Percentiles rank a stretch among this genome's conserved stretches.
These are phyloP conservation scores for Cisticola juncidis DNA, from an alignment of 2,113 vertebrate genomes.

Conservation along the genomic window DNA sequence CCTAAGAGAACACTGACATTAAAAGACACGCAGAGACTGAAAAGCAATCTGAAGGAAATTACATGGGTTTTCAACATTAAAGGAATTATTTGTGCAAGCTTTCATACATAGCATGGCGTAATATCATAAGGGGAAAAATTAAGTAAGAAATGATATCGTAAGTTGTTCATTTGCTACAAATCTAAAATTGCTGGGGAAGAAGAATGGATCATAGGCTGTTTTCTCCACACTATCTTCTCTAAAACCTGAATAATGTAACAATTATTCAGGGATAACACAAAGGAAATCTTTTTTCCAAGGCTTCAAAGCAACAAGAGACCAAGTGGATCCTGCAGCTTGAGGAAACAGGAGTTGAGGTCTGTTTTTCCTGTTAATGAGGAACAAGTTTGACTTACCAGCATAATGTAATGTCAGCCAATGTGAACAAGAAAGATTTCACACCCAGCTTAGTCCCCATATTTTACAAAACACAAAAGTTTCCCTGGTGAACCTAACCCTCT, in stretches of 20 bases:
- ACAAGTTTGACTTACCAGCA: neutral
- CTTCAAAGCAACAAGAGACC: neutral
- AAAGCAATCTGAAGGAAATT: neutral
- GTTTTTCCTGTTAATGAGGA: neutral
- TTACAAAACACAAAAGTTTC: neutral
- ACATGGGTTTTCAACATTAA: neutral
- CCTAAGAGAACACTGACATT: neutral
- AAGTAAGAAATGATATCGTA: neutral
- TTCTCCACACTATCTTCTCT: neutral
- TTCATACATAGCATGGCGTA: neutral
- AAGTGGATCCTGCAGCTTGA: neutral
- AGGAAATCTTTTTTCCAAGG: neutral
- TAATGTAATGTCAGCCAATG: fast-evolving
- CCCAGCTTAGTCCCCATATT: neutral
- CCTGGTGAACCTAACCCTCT: neutral
- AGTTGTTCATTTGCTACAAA: neutral
- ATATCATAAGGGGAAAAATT: neutral
- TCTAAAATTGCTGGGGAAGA: neutral
- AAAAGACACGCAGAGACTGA: neutral
- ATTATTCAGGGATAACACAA: neutral
- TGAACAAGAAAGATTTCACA: neutral
- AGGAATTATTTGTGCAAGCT: neutral
- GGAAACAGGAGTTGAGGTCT: neutral
- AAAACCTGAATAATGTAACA: neutral
- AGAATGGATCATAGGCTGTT: neutral